Evolutionary conservation across 1,140 invertebrate species (phyloP).

Genomic region (Drosophila lacteicornis): DNA sequence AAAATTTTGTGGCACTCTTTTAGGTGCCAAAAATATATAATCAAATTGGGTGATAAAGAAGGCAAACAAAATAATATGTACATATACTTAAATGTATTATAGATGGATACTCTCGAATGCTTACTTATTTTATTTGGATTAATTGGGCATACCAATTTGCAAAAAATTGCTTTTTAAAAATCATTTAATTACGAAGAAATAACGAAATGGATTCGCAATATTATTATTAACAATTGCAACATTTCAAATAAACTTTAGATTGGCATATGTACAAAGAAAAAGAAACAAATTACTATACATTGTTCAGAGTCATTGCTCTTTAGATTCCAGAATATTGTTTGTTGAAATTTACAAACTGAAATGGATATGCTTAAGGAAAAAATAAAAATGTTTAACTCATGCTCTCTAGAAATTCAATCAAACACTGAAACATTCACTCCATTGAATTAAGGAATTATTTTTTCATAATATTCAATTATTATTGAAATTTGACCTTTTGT

Average conservation of each 20-base stretch:
- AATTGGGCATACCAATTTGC: too few species aligned
- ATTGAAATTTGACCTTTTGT: too few species aligned
- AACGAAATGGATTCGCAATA: too few species aligned
- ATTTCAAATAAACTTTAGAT: background rate
- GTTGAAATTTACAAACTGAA: background rate
- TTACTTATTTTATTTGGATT: background rate
- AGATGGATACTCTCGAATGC: background rate
- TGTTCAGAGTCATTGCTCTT: background rate
- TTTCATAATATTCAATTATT: too few species aligned
- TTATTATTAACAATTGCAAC: too few species aligned
- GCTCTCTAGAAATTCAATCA: background rate
- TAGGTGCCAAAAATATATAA: constrained; percentile 9
- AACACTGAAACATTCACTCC: background rate
- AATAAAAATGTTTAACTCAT: background rate
- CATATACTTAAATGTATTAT: background rate
- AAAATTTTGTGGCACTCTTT: constrained; percentile 21
- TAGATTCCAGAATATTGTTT: too few species aligned
- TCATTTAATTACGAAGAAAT: too few species aligned
- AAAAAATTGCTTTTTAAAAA: too few species aligned
- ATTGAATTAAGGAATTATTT: too few species aligned
- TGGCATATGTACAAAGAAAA: background rate
- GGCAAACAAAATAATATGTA: background rate
- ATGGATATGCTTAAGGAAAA: background rate
- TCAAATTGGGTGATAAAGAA: background rate
- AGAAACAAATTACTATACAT: too few species aligned